Evolutionary conservation across 1,140 invertebrate species (phyloP).

Genomic region (Atta cephalotes): DNA sequence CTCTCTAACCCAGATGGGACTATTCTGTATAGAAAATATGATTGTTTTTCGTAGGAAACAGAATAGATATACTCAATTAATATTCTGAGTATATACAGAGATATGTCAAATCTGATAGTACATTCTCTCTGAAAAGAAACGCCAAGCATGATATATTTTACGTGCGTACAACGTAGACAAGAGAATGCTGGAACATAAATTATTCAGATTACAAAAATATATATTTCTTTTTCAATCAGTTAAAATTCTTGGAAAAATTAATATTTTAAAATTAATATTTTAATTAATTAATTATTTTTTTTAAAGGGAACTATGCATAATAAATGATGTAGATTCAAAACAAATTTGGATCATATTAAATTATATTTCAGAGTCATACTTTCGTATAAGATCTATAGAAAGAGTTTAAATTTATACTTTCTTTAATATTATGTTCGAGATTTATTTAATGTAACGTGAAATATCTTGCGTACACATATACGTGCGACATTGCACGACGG

Average conservation of each 20-base stretch:
- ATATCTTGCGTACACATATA: conserved; percentile 11
- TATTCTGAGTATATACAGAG: not conserved
- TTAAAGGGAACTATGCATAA: not conserved
- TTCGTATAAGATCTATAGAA: not conserved
- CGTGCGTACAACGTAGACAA: not conserved
- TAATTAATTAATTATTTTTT: not conserved
- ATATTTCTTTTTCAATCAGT: not conserved
- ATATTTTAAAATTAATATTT: conserved; percentile 7
- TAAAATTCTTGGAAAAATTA: not conserved
- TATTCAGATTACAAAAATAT: not conserved
- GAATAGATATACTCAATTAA: not conserved
- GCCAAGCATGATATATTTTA: not conserved
- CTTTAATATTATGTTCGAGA: conserved; percentile 27
- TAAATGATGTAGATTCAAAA: not conserved
- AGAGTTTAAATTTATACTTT: not conserved
- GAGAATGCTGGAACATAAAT: not conserved
- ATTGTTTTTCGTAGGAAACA: not conserved
- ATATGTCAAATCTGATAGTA: not conserved
- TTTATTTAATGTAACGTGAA: conserved; percentile 54
- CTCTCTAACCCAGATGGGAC: conserved; percentile 20
- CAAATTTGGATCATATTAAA: not conserved
- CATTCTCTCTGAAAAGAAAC: not conserved
- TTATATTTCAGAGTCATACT: not conserved
- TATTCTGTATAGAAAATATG: not conserved
- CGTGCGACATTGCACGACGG: not conserved